Evolutionary conservation across 1,140 invertebrate species (phyloP), one percentile per base, ranked within the genome.

Genomic region (Nixonia krombeini): DNA sequence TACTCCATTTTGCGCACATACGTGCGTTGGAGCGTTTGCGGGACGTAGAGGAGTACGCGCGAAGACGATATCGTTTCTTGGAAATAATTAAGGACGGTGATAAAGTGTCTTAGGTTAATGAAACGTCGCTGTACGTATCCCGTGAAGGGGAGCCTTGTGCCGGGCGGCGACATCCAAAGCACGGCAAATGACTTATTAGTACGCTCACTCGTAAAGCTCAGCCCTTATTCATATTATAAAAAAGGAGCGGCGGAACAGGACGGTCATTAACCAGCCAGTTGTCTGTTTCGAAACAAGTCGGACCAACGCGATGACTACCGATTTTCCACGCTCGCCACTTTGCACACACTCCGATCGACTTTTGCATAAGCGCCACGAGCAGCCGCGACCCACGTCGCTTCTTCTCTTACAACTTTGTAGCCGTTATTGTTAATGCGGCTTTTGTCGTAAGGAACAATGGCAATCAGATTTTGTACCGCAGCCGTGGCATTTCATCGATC

Each of bases 101-200:
- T 68, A 61, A 57, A 68, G 57, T 61, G 57, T 68, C 64, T 68
- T 62, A 61, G 52, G 64, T 57, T 68, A 68, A 68, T 68, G 64
- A 68, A 68, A 62, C 64, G 57, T 56, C 57, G 51, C 31, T 56
- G 51, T 37, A 47, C 3, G 3, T 33, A 49, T 56, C 50, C 44
- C 45, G 51, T 49, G 50, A 67, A 61, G 49, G 57, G 42, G 46
- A 31, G 47, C 57, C 52, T 61, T 68, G 57, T 62, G 33, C 17
- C 41, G 57, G 42, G 57, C 64, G 64, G 64, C 64, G 64, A 68
- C 64, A 61, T 68, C 64, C 47, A 68, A 68, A 45, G 57, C 52
- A 55, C 56, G 47, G 37, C 51, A 52, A 55, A 68, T 56, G 64
- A 68, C 57, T 68, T 68, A 68, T 68, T 68, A 68, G 64, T 61